These are phyloP conservation scores for Apteryx owenii DNA, from an alignment of 2,113 vertebrate genomes.

Conservation along the genomic window DNA sequence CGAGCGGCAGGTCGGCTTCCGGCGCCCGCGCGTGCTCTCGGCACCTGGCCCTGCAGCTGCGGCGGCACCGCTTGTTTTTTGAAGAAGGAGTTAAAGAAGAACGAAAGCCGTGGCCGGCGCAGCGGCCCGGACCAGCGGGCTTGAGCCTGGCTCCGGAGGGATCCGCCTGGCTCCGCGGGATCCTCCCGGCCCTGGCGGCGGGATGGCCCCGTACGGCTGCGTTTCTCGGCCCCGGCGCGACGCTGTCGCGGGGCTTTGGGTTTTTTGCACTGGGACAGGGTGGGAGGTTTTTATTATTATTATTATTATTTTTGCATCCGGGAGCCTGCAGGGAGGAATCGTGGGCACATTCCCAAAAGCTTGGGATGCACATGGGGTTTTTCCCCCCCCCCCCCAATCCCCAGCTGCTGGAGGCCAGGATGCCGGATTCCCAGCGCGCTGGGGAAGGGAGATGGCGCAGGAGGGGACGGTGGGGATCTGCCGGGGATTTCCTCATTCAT, in stretches of 20 bases:
- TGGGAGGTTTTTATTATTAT: not conserved
- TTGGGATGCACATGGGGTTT: not conserved
- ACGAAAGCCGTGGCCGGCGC: not conserved
- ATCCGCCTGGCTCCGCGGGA: too few relatives aligned
- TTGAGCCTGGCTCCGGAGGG: too few relatives aligned
- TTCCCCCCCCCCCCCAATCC: not conserved
- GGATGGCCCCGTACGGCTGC: too few relatives aligned
- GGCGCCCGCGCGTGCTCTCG: not conserved
- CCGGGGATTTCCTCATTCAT: not conserved
- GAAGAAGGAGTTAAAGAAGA: not conserved
- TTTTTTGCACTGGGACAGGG: not conserved
- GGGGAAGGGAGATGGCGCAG: not conserved
- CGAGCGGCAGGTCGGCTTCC: not conserved
- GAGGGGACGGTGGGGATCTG: not conserved
- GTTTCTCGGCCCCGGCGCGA: too few relatives aligned
- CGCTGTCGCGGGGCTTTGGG: too few relatives aligned
- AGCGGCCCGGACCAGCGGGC: too few relatives aligned
- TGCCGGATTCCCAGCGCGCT: not conserved
- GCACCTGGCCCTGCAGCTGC: not conserved
- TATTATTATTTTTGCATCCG: not conserved
- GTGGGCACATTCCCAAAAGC: not conserved
- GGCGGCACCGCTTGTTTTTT: fast-evolving
- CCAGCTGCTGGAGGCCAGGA: not conserved
- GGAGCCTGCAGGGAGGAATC: too few relatives aligned
- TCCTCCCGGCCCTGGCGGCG: fast-evolving